A percentile compares a stretch with the other conserved stretches of the same genome.
phyloP scores from a whole-genome alignment of 2,888 invertebrate species.

The Microctonus aethiopoides region DNA sequence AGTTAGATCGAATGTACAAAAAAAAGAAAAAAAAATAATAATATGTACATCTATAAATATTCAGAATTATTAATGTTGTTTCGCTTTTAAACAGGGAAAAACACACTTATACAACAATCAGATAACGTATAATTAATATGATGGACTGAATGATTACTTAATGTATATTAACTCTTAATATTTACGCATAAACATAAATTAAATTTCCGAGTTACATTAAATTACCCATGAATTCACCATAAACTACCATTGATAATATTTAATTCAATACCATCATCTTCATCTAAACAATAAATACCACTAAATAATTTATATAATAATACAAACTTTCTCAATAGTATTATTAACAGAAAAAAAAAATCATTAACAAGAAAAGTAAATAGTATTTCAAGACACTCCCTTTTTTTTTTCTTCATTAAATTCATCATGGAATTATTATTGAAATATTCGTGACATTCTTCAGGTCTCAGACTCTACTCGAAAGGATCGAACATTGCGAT shows the following conservation, averaged over 20 bases:
- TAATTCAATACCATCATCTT: neutral
- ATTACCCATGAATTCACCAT: neutral
- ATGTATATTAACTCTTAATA: neutral
- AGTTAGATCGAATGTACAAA: no score
- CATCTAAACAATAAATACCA: neutral
- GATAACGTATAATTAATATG: neutral
- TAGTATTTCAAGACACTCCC: neutral
- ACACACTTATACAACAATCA: neutral
- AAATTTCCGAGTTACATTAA: no score
- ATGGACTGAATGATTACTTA: neutral
- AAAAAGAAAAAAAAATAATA: no score
- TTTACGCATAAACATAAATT: no score
- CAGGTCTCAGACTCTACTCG: neutral
- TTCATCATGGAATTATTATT: no score
- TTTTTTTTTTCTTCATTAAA: slow-evolving; percentile 1
- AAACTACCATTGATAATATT: neutral
- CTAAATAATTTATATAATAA: neutral
- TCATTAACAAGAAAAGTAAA: neutral
- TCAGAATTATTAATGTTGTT: no score
- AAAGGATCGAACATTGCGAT: neutral
- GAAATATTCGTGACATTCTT: slow-evolving; percentile 74
- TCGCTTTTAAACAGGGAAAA: neutral
- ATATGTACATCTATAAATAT: no score
- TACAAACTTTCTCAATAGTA: neutral
- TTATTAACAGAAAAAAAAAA: neutral